These are phyloP conservation scores for Hyles vespertilio DNA, from an alignment of 1,140 invertebrate species.

Conservation along the genomic window DNA sequence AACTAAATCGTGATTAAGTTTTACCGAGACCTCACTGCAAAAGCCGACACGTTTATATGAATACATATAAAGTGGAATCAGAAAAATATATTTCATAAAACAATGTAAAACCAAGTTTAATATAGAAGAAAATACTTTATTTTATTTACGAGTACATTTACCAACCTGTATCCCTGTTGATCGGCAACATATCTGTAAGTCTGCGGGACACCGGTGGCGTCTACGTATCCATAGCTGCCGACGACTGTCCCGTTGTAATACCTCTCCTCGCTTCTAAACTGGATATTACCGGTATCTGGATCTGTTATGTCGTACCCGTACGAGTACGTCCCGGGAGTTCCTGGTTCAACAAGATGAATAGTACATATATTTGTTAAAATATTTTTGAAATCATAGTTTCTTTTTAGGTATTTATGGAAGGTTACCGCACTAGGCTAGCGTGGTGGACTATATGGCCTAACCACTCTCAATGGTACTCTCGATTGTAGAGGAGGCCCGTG, in stretches of 20 bases:
- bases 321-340: constrained; percentile 78
- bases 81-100: background rate
- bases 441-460: too few species aligned
- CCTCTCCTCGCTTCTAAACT: constrained; percentile 81
- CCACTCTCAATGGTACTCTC: too few species aligned
- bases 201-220: constrained; percentile 77
- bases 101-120: background rate
- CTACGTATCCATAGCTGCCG: constrained; percentile 82
- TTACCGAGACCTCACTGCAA: too few species aligned
- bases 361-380: too few species aligned
- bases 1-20: too few species aligned
- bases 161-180: constrained; percentile 80
- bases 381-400: too few species aligned
- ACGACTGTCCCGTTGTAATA: constrained; percentile 80
- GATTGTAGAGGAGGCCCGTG: too few species aligned
- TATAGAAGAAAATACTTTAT: background rate
- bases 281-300: constrained; percentile 77
- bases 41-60: too few species aligned
- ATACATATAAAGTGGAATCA: too few species aligned
- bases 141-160: background rate
- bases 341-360: constrained; percentile 34
- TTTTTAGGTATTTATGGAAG: too few species aligned
- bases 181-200: constrained; percentile 79
- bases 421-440: too few species aligned
- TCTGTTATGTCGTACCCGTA: constrained; percentile 84